Evolutionary conservation across 2,888 invertebrate species (phyloP), one percentile per base, ranked within the genome.

Genomic region (Bhutanitis thaidina): DNA sequence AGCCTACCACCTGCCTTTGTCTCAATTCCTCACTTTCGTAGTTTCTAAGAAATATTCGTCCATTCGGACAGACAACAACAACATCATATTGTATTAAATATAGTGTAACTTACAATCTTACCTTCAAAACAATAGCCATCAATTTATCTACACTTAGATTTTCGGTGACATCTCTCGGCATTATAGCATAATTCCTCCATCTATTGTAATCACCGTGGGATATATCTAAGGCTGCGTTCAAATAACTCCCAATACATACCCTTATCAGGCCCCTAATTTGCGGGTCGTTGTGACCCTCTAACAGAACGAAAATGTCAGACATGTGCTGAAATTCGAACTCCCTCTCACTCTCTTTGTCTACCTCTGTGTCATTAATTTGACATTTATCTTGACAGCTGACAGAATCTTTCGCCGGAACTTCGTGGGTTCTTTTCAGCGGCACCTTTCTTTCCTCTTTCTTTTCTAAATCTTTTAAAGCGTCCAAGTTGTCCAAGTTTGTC

Each of bases 191-290:
- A 43, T 71, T 69, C 40, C 84, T 78, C 91, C 91, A 92, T 7
- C 81, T 70, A 37, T 80, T 70, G 67, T 91, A 92, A 63, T 91
- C 86, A 0, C 91, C 91, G 49, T 90, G 88, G 1, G 91, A 89
- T 48, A 90, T 72, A 46, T 90, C 84, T 50, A 93, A 80, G 0
- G 92, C 91, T 0, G 93, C 80, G 46, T 90, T 90, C 58, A 96
- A 79, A 69, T 95, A 93, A 62, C 90, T 91, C 0, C 94, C 94
- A 47, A 95, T 89, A 59, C 95, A 85, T 5, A 92, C 82, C 53
- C 94, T 91, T 0, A 93, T 88, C 50, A 93, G 89, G 8, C 96
- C 96, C 62, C 95, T 90, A 34, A 97, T 90, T 71, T 97, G 96
- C 0, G 96, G 97, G 79, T 97, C 97, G 39, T 88, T 80, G 75